These are phyloP conservation scores for Mola mola DNA, from an alignment of 2,113 vertebrate genomes.

Conservation along the genomic window DNA sequence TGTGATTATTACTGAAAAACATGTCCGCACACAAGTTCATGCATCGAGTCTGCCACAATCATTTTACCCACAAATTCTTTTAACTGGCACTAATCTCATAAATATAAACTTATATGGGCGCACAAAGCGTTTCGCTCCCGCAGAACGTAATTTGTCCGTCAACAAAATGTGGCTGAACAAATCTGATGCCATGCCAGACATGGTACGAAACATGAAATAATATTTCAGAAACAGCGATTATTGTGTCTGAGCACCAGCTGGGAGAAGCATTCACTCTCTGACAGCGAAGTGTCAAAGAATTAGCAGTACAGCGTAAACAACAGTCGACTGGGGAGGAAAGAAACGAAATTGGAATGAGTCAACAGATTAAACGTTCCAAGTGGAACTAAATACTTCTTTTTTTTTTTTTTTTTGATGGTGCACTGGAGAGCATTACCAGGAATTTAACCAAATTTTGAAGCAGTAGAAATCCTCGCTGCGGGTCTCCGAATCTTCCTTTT, in stretches of 20 bases:
- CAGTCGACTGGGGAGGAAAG: neutral
- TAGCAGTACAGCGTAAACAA: conserved; percentile 15
- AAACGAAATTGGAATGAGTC: conserved; percentile 28
- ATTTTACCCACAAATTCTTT: conserved; percentile 10
- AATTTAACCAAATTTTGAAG: conserved; percentile 38
- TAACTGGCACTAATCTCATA: conserved; percentile 4
- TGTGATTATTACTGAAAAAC: neutral
- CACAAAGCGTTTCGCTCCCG: neutral
- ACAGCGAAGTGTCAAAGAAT: conserved; percentile 25
- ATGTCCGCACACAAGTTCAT: neutral
- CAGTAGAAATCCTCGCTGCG: conserved; percentile 33
- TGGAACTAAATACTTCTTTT: conserved; percentile 56
- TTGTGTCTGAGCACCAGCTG: conserved; percentile 19
- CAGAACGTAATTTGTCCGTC: conserved; percentile 12
- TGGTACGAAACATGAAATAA: conserved; percentile 6
- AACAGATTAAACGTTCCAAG: conserved; percentile 42
- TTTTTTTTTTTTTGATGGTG: conserved; percentile 24
- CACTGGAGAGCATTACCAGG: conserved; percentile 19
- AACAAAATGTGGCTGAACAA: conserved; percentile 10
- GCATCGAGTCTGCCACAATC: neutral
- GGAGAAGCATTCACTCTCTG: conserved; percentile 33
- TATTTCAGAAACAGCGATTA: conserved; percentile 6
- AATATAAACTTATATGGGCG: conserved; percentile 6
- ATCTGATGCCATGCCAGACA: conserved; percentile 21
- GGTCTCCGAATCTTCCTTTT: conserved; percentile 16